phyloP scores from a whole-genome alignment of 2,888 invertebrate species.

The Palloptera scutellata region DNA sequence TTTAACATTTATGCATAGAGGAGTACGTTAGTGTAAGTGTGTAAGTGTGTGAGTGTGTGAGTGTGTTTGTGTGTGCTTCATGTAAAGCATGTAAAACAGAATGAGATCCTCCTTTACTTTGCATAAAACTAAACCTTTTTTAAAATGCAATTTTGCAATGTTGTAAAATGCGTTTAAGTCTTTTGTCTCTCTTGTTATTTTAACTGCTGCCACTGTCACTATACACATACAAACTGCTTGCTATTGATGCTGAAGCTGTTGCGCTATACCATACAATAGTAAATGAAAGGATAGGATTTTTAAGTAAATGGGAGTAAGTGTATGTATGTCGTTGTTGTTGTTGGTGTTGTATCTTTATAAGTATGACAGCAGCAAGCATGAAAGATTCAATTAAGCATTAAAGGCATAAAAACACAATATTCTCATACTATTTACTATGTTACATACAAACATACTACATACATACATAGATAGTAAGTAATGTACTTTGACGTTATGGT shows the following conservation, averaged over 20 bases:
- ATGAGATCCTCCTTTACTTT: constrained; percentile 4
- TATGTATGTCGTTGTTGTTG: constrained; percentile 18
- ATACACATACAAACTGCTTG: too few relatives aligned
- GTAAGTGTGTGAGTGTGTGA: too few relatives aligned
- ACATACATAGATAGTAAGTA: background rate
- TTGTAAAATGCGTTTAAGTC: constrained; percentile 14
- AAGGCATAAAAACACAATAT: constrained; percentile 34
- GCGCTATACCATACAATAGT: background rate
- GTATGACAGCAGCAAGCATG: constrained; percentile 20
- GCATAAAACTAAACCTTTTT: constrained; percentile 25
- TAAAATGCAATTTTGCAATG: constrained; percentile 27
- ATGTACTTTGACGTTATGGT: constrained; percentile 23
- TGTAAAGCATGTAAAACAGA: too few relatives aligned
- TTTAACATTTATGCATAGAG: constrained; percentile 10
- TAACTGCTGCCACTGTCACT: background rate
- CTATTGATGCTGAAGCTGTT: background rate
- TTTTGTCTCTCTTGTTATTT: background rate
- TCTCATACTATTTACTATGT: background rate
- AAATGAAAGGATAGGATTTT: background rate
- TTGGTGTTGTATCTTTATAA: constrained; percentile 3
- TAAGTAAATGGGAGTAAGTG: background rate
- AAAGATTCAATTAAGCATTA: constrained; percentile 45
- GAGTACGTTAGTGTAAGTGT: too few relatives aligned
- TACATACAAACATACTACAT: background rate
- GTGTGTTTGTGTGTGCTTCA: too few relatives aligned